These are phyloP conservation scores for Meganola albula DNA, from an alignment of 2,888 invertebrate genomes.

Conservation along the genomic window DNA sequence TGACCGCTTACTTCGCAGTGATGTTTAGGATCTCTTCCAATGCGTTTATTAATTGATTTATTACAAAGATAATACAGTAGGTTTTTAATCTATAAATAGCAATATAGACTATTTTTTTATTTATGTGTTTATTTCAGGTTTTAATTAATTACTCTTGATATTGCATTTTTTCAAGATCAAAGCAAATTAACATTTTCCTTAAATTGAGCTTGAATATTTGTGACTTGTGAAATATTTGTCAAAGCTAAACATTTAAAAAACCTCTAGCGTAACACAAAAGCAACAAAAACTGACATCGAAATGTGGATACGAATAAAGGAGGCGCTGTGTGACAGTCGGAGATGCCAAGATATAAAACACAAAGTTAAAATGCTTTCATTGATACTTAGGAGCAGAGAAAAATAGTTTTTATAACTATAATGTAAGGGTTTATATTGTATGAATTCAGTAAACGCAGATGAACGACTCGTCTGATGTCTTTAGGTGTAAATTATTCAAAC, in stretches of 20 bases:
- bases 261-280: constrained; percentile 39
- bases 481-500: constrained; percentile 74
- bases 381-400: constrained; percentile 9
- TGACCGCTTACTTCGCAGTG: no score
- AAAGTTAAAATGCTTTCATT: constrained; percentile 23
- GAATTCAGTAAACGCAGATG: constrained; percentile 22
- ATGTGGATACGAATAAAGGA: constrained; percentile 54
- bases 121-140: no score
- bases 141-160: no score
- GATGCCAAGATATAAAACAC: constrained; percentile 47
- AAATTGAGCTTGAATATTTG: no score
- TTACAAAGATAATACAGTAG: no score
- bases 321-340: constrained; percentile 50
- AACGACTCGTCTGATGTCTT: constrained; percentile 53
- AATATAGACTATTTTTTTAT: no score
- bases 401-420: constrained; percentile 17
- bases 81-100: no score
- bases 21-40: no score
- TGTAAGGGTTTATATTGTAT: constrained; percentile 23
- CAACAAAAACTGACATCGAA: constrained; percentile 56
- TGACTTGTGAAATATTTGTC: no score
- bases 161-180: no score
- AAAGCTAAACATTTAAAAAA: no score
- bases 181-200: constrained; percentile 20
- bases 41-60: no score